phyloP scores from a whole-genome alignment of 2,113 vertebrate species.

The Phoenicopterus ruber region DNA sequence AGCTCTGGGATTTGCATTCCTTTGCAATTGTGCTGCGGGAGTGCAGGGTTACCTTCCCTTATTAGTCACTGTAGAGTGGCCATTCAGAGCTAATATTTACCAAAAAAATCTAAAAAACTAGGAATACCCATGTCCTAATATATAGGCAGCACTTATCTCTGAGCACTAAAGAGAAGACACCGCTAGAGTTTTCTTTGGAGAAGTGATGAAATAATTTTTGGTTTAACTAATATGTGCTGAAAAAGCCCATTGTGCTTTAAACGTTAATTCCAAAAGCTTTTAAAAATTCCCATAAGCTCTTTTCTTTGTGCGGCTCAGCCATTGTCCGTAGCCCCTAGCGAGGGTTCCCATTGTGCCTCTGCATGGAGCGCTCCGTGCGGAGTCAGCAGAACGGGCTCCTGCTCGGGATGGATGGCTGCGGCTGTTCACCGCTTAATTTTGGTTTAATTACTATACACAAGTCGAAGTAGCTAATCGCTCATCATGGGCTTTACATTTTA shows the following conservation, averaged over 20 bases:
- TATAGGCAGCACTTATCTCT: neutral
- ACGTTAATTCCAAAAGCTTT: neutral
- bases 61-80: neutral
- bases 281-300: neutral
- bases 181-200: neutral
- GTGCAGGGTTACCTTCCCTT: neutral
- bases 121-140: neutral
- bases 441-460: slow-evolving; percentile 55
- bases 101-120: neutral
- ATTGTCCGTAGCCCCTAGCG: neutral
- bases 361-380: neutral
- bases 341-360: neutral
- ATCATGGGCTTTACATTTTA: neutral
- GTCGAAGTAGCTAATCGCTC: neutral
- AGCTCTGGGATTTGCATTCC: slow-evolving; percentile 8
- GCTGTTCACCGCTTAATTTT: slow-evolving; percentile 39
- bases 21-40: neutral
- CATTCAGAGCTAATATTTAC: neutral
- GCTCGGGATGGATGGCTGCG: neutral
- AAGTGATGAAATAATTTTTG: neutral
- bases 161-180: neutral
- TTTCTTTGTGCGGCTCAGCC: neutral
- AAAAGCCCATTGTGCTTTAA: neutral
- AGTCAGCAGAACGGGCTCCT: slow-evolving; percentile 29
- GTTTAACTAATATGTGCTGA: fast-evolving